Base-by-base conservation (phyloP, 2,888 invertebrate genomes). In the Himalopsyche kuldschensis region DNA sequence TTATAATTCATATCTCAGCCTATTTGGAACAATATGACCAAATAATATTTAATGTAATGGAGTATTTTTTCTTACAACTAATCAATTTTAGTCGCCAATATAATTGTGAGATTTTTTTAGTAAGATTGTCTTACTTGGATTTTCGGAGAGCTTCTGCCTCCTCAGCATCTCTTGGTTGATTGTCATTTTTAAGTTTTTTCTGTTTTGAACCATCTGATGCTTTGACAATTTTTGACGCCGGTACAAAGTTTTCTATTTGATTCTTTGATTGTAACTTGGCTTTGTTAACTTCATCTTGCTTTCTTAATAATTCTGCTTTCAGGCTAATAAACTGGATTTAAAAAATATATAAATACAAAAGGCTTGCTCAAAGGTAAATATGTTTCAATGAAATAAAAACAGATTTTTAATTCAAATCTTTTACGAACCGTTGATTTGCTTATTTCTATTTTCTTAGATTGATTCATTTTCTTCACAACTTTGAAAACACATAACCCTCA, bases 261-360 rank as follows among this genome's bases (percentile, higher is more conserved):
- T 92, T 89, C 82, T 91, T 90, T 2, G 93, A 91, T 1, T 90
- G 88, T 31, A 91, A 90, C 88, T 94, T 96, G 6, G 94, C 94
- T 88, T 94, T 93, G 83, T 92, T 91, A 1, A 96, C 94, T 90
- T 98, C 97, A 87, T 96, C 95, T 90, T 97, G 96, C 89, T 98
- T 98, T 85, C 95, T 93, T 76, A 96, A 89, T 20, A 98, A 91
- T 90, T 98, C 98, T 0, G 98, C 98, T 91, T 98, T 98, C 84
- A 98, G 91, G 88, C 95, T 96, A n/a, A 97, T 90, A 79, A 97
- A 88, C 93, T 94, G 88, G 78, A 90, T 90, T 27, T 69, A 30
- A 8, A 1, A 63, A 63, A 63, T 3, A 48, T 48, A 8, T n/a
- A 48, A 48, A 48, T 48, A 48, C 6, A 48, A 48, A 1, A 63